Conservation (phyloP, 2,888 invertebrate genomes). For the Hedya salicella region DNA sequence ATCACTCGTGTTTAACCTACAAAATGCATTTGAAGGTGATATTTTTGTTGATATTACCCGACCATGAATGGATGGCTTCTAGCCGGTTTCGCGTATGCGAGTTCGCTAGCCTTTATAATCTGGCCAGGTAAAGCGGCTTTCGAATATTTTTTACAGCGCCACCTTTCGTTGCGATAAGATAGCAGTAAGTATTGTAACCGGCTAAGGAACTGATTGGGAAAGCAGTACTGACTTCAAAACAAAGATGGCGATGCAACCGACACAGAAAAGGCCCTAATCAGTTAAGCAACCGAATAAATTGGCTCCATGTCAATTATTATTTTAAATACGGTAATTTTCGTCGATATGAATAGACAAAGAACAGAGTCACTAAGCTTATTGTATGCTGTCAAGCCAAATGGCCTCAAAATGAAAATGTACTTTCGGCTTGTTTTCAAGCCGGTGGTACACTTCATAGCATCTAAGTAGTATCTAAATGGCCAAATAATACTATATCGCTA, state of each 20-base stretch:
- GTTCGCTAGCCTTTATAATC: conserved; percentile 55
- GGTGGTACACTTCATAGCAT: too few species aligned
- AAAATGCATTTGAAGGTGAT: conserved; percentile 85
- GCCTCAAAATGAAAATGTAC: too few species aligned
- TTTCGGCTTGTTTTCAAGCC: too few species aligned
- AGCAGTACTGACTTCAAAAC: not conserved
- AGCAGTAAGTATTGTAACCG: conserved; percentile 32
- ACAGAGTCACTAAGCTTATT: too few species aligned
- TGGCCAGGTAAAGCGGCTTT: conserved; percentile 63
- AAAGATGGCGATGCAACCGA: conserved; percentile 14
- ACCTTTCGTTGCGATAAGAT: conserved; percentile 57
- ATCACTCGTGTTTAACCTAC: conserved; percentile 83
- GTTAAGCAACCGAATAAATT: not conserved
- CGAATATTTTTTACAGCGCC: conserved; percentile 64
- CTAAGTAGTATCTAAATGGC: too few species aligned
- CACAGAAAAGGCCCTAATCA: not conserved
- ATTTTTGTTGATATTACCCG: conserved; percentile 83
- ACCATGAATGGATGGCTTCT: conserved; percentile 51
- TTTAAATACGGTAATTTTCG: too few species aligned
- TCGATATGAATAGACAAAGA: too few species aligned
- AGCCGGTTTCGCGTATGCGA: conserved; percentile 50
- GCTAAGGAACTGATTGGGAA: not conserved
- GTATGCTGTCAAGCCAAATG: too few species aligned
- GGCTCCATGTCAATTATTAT: too few species aligned
- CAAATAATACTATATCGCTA: too few species aligned